Conservation (phyloP, 2,797 vertebrate genomes). For the Neostethus bicornis region DNA sequence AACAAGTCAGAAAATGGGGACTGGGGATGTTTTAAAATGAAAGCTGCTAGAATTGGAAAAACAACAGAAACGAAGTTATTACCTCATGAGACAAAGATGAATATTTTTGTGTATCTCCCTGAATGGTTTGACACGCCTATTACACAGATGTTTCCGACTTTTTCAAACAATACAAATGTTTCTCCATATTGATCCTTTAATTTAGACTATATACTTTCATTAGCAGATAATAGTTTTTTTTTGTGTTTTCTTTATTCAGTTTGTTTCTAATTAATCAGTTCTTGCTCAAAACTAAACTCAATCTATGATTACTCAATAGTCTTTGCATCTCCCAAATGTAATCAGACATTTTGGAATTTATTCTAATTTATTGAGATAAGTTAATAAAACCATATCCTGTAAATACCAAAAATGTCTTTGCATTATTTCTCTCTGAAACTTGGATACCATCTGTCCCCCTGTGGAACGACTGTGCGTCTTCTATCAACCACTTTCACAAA, state of each 20-base stretch:
- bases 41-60: slow-evolving; percentile 43
- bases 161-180: background rate
- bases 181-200: slow-evolving; percentile 16
- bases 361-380: slow-evolving; percentile 38
- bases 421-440: slow-evolving; percentile 38
- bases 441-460: slow-evolving; percentile 63
- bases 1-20: slow-evolving; percentile 47
- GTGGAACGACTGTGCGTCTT: slow-evolving; percentile 67
- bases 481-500: slow-evolving; percentile 76
- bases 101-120: slow-evolving; percentile 25
- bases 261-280: slow-evolving; percentile 21
- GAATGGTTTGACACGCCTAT: slow-evolving; percentile 2
- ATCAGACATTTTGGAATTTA: slow-evolving; percentile 50
- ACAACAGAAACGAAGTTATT: slow-evolving; percentile 47
- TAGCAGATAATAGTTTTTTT: slow-evolving; percentile 5
- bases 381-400: slow-evolving; percentile 50
- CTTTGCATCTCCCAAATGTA: slow-evolving; percentile 25
- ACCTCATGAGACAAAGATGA: slow-evolving; percentile 59
- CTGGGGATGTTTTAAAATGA: slow-evolving; percentile 58
- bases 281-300: slow-evolving; percentile 30
- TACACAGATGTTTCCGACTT: slow-evolving; percentile 9
- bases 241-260: background rate
- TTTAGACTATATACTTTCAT: slow-evolving; percentile 8
- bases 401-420: slow-evolving; percentile 39
- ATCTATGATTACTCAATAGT: slow-evolving; percentile 51